Conservation (phyloP, 2,888 invertebrate genomes). For the Drosophila limbata region DNA sequence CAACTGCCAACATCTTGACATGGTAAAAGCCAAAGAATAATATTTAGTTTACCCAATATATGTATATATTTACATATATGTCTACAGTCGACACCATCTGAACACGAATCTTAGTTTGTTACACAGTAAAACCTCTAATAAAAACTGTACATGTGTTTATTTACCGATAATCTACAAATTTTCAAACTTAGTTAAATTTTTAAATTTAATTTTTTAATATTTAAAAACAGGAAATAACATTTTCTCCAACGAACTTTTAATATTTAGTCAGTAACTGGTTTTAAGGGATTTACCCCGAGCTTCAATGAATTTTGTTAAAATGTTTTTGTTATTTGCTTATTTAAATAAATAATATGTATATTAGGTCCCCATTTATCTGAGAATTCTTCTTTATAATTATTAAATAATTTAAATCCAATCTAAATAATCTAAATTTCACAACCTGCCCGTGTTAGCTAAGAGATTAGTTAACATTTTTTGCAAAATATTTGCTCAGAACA, state of each 20-base stretch:
- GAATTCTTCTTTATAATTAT: too few species aligned
- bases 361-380: too few species aligned
- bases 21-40: conserved; percentile 12
- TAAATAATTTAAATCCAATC: too few species aligned
- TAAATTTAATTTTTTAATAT: too few species aligned
- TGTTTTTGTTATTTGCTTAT: too few species aligned
- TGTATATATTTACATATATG: not conserved
- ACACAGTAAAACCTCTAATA: not conserved
- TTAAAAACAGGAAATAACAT: too few species aligned
- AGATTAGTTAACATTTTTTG: not conserved
- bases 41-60: conserved; percentile 11
- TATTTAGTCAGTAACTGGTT: too few species aligned
- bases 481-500: conserved; percentile 23
- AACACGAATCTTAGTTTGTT: not conserved
- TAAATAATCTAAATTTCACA: not conserved
- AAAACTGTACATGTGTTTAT: not conserved
- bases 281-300: too few species aligned
- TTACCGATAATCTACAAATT: not conserved
- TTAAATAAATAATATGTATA: too few species aligned
- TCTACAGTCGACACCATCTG: conserved; percentile 3
- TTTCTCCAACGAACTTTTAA: too few species aligned
- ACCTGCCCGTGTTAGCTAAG: not conserved
- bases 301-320: too few species aligned
- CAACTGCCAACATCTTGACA: conserved; percentile 12
- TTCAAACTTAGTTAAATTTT: not conserved